Evolutionary conservation across 1,140 invertebrate genomes (phyloP).

Genomic region (Cherax destructor): DNA sequence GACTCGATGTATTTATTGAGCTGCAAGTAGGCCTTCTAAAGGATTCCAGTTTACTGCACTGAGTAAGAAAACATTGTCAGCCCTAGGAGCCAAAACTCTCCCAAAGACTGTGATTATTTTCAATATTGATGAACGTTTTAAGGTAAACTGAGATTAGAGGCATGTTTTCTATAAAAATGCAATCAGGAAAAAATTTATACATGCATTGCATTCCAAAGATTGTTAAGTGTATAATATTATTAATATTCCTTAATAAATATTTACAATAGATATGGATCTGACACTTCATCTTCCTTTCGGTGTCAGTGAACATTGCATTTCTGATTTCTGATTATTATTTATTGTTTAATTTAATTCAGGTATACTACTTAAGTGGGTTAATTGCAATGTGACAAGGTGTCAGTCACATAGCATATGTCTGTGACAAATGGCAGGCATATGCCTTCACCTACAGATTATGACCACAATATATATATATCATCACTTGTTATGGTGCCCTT

Average conservation of each 20-base stretch:
- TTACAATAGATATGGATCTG: slow-evolving; percentile 64
- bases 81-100: slow-evolving; percentile 62
- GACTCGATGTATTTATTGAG: slow-evolving; percentile 10
- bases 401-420: slow-evolving; percentile 51
- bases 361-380: slow-evolving; percentile 70
- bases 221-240: slow-evolving; percentile 68
- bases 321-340: slow-evolving; percentile 68
- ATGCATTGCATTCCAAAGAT: slow-evolving; percentile 71
- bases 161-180: slow-evolving; percentile 62
- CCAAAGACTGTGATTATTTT: slow-evolving; percentile 69
- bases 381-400: slow-evolving; percentile 54
- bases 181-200: slow-evolving; percentile 59
- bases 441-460: slow-evolving; percentile 27
- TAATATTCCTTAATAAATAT: slow-evolving; percentile 59
- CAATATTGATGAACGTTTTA: slow-evolving; percentile 62
- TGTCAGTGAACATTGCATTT: slow-evolving; percentile 68
- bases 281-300: slow-evolving; percentile 47
- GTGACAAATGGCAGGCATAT: slow-evolving; percentile 47
- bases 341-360: slow-evolving; percentile 70
- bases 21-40: slow-evolving; percentile 28
- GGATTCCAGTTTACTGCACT: slow-evolving; percentile 45
- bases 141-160: slow-evolving; percentile 55
- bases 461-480: slow-evolving; percentile 38
- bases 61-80: slow-evolving; percentile 58
- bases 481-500: slow-evolving; percentile 67